Evolutionary conservation across 2,888 invertebrate species (phyloP).

Genomic region (Dryomyza anilis): DNA sequence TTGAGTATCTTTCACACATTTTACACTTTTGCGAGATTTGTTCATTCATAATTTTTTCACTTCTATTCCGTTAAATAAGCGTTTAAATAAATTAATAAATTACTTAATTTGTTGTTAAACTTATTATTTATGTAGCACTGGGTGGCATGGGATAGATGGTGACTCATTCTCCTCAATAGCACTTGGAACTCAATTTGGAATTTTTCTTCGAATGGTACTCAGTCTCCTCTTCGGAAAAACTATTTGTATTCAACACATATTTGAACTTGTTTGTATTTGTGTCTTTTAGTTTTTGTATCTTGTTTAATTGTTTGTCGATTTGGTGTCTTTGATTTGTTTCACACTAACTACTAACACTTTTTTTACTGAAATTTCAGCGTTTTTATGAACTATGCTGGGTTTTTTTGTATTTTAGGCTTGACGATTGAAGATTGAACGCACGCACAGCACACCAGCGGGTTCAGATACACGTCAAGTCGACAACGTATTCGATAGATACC

Average conservation of each 20-base stretch:
- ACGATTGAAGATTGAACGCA: no score
- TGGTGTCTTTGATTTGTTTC: no score
- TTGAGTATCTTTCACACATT: neutral
- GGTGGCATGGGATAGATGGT: neutral
- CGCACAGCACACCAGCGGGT: neutral
- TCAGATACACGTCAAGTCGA: conserved; percentile 22
- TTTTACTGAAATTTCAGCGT: no score
- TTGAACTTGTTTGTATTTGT: neutral
- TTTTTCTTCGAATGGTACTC: no score
- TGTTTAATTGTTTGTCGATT: no score
- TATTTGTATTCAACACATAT: no score
- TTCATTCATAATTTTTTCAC: conserved; percentile 7
- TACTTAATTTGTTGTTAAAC: conserved; percentile 22
- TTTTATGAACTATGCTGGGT: no score
- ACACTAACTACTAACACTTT: no score
- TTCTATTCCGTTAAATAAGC: conserved; percentile 16
- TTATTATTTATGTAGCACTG: neutral
- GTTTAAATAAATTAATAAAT: conserved; percentile 23
- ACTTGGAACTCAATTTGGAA: no score
- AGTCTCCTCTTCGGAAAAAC: no score
- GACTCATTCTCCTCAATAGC: neutral
- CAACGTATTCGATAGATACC: conserved; percentile 16
- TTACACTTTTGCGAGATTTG: neutral
- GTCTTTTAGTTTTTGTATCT: no score
- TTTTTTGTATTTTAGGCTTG: no score